Evolutionary conservation across 2,888 invertebrate genomes (phyloP), one percentile per base, ranked within the genome.

Genomic region (Mesopsocus fuscifrons): DNA sequence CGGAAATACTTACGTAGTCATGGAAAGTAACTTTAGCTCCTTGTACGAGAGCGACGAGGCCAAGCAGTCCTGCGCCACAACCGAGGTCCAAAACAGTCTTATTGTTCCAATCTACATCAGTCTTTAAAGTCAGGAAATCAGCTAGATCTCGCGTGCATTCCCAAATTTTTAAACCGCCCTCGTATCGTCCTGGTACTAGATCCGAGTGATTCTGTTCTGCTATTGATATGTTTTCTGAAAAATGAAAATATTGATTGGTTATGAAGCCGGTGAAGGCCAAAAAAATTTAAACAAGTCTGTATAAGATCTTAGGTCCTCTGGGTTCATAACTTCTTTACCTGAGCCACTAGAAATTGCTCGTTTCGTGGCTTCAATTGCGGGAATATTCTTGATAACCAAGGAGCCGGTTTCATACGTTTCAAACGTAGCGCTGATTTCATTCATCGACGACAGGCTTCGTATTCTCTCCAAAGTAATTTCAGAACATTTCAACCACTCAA

Each of bases 1-100:
- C n/a, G n/a, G n/a, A n/a, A n/a, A n/a, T n/a, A n/a, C 79, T 70
- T 67, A 92, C 94, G 69, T 89, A 97, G 64, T 97, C 95, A 62
- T 95, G 94, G 62, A 92, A 91, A 55, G 78, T 74, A 9, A 87
- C 83, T 8, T 56, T 51, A 2, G 82, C 75, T 41, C 76, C 79
- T 53, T 71, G 67, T 34, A 71, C 58, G 32, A 80, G 64, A 11
- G 82, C 70, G 55, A 77, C 69, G 41, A 94, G 72, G n/a, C 92
- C 92, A 43, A 92, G 65, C 43, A 95, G 65, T 2, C 91, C 94
- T 43, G 80, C 73, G 4, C 95, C 95, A 65, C 94, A 95, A 1
- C 95, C 95, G 46, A 94, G 66, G 68, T 94, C 94, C 41, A 94
- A 61, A 1, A 91, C 74, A 38, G 59, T 63, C 52, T 69, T 74